Evolutionary conservation across 2,888 invertebrate species (phyloP).

Genomic region (Antheraea assamensis): DNA sequence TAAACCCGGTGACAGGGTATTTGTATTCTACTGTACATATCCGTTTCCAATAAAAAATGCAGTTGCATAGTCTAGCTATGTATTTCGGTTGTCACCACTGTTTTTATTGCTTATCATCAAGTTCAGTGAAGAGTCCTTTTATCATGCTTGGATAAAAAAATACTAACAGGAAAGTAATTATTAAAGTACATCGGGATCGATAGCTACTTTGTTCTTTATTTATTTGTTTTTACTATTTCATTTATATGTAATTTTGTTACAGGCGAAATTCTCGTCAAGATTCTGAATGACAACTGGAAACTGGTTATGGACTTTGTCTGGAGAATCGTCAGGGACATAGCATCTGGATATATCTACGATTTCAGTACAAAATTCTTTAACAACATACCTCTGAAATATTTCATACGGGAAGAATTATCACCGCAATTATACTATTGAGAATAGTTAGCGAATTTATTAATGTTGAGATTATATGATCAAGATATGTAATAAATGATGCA

Average conservation of each 20-base stretch:
- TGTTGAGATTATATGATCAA: background rate
- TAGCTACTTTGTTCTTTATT: no score
- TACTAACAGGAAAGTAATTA: no score
- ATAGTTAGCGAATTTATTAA: background rate
- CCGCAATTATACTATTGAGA: conserved; percentile 16
- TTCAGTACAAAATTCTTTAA: conserved; percentile 31
- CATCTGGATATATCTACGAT: conserved; percentile 29
- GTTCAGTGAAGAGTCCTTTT: no score
- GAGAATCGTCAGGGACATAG: conserved; percentile 37
- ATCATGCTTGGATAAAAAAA: no score
- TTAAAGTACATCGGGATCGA: no score
- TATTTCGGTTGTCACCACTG: no score
- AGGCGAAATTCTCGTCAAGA: conserved; percentile 41
- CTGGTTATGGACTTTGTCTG: conserved; percentile 37
- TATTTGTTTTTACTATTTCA: background rate
- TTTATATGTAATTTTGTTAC: conserved; percentile 29
- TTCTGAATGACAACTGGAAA: conserved; percentile 51
- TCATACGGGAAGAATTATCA: conserved; percentile 36
- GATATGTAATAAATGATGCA: background rate
- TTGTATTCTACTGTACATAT: no score
- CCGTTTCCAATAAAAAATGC: no score
- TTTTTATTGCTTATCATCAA: no score
- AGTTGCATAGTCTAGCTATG: no score
- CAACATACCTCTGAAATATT: conserved; percentile 30
- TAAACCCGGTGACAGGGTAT: no score